Percentiles rank a stretch among this genome's conserved stretches.
These are phyloP conservation scores for Agrotis puta DNA, from an alignment of 2,888 invertebrate species.

Conservation along the genomic window DNA sequence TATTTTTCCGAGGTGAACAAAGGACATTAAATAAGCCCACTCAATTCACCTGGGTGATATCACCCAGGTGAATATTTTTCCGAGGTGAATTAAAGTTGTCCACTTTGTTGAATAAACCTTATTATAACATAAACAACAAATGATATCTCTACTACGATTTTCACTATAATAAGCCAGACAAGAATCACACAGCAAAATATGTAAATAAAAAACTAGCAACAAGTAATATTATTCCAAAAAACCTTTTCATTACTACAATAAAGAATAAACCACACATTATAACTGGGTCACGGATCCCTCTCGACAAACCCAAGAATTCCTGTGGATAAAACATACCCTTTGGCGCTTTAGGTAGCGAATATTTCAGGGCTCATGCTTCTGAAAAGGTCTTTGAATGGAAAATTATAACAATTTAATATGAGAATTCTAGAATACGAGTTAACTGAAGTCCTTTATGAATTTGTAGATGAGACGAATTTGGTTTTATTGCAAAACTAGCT, in stretches of 20 bases:
- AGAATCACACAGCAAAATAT: neutral
- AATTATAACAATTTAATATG: slow-evolving; percentile 36
- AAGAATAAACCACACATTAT: slow-evolving; percentile 20
- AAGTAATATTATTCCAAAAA: neutral
- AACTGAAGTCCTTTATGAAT: slow-evolving; percentile 1
- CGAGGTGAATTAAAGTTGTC: no score
- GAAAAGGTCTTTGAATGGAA: slow-evolving; percentile 31
- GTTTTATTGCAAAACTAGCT: neutral
- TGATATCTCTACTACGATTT: no score
- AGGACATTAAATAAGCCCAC: no score
- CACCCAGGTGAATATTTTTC: no score
- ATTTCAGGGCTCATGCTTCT: slow-evolving; percentile 27
- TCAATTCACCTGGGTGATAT: no score
- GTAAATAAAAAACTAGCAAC: neutral
- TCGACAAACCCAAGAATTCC: slow-evolving; percentile 28
- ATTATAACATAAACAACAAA: no score
- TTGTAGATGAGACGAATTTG: neutral
- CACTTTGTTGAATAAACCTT: no score
- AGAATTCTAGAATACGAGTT: slow-evolving; percentile 24
- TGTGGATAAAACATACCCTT: slow-evolving; percentile 18
- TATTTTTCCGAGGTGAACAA: no score
- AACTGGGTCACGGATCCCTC: slow-evolving; percentile 2
- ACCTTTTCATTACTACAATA: slow-evolving; percentile 14
- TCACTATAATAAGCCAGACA: neutral
- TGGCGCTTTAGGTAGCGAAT: slow-evolving; percentile 20